Percentiles rank a stretch among this genome's conserved stretches.
These are phyloP conservation scores for Sinonovacula constricta DNA, from an alignment of 1,140 invertebrate genomes.

Conservation along the genomic window DNA sequence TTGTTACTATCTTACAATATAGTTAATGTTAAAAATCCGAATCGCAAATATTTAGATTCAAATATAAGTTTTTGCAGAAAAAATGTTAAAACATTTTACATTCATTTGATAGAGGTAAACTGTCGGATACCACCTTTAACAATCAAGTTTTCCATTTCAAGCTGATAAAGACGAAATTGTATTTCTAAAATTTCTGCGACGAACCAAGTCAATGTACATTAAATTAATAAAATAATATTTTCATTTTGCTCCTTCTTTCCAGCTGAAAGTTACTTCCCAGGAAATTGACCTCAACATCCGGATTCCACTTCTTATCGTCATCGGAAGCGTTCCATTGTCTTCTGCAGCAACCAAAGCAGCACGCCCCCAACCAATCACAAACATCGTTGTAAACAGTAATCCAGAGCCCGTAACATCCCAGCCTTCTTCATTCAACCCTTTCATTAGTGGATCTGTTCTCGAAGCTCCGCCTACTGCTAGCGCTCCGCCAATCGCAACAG, in stretches of 20 bases:
- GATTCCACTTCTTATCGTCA: conserved; percentile 26
- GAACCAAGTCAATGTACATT: no score
- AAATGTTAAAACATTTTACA: no score
- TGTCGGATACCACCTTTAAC: no score
- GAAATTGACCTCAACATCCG: conserved; percentile 12
- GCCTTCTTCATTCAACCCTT: background rate
- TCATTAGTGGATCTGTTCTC: background rate
- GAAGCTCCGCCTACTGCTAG: conserved; percentile 3
- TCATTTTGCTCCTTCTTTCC: background rate
- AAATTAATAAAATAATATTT: no score
- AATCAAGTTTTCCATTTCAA: no score
- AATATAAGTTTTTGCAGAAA: no score
- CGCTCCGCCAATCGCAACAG: conserved; percentile 45
- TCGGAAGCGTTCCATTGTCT: conserved; percentile 27
- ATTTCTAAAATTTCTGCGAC: no score
- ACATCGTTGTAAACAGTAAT: conserved; percentile 10
- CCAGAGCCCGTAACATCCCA: background rate
- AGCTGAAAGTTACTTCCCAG: conserved; percentile 20
- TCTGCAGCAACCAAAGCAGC: background rate
- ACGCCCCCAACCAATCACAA: conserved; percentile 8
- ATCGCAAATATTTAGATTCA: no score
- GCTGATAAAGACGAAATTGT: no score
- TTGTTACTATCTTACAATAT: no score
- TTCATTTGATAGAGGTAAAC: no score
- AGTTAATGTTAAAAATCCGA: no score